These are phyloP conservation scores for Chromoteleia sp. DNA, from an alignment of 2,888 invertebrate species.

Conservation along the genomic window DNA sequence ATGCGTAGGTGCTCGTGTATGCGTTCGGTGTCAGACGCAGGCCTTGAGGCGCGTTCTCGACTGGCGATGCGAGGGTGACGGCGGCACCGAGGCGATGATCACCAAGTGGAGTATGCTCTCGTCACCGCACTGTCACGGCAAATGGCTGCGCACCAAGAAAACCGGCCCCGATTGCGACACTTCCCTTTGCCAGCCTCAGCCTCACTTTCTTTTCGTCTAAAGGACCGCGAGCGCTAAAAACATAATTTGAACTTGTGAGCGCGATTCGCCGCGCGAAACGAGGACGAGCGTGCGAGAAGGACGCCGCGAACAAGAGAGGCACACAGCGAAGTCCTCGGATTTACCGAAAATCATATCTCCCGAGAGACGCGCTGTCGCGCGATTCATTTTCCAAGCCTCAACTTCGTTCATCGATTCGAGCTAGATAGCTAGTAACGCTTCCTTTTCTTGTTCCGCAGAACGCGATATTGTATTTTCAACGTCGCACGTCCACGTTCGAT, in stretches of 20 bases:
- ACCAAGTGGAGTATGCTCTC: conserved; percentile 94
- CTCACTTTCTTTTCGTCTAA: conserved; percentile 80
- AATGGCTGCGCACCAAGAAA: conserved; percentile 90
- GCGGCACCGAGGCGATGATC: conserved; percentile 86
- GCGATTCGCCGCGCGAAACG: background rate
- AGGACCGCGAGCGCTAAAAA: conserved; percentile 10
- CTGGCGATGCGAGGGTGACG: conserved; percentile 94
- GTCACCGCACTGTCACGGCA: conserved; percentile 95
- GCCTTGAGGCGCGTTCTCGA: conserved; percentile 91
- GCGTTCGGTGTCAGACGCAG: conserved; percentile 93
- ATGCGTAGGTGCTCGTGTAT: conserved; percentile 89
- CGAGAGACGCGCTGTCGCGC: conserved; percentile 1
- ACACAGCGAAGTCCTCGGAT: background rate
- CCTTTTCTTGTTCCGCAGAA: conserved; percentile 14
- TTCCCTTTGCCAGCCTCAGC: conserved; percentile 77
- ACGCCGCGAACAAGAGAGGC: background rate
- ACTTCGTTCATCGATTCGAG: conserved; percentile 32
- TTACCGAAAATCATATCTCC: conserved; percentile 54
- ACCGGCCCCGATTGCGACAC: conserved; percentile 79
- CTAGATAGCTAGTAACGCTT: conserved; percentile 47
- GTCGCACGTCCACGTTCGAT: background rate
- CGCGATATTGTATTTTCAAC: conserved; percentile 28
- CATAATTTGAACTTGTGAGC: background rate
- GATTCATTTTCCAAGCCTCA: conserved; percentile 35
- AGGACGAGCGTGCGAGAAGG: background rate